These are phyloP conservation scores for Rutpela maculata DNA, from an alignment of 2,888 invertebrate genomes.

Conservation along the genomic window DNA sequence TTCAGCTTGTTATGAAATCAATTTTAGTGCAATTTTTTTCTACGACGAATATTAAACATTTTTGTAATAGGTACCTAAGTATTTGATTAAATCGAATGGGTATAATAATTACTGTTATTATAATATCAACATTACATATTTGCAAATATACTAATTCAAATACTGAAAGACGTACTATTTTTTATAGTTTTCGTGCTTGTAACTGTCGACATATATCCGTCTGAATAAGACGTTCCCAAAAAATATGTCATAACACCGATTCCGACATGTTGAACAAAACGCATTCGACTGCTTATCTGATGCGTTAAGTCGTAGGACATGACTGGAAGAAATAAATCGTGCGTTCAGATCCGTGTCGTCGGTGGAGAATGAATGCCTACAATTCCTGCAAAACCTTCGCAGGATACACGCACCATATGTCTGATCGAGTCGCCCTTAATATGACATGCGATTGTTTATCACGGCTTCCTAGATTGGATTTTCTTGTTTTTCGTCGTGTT, in stretches of 20 bases:
- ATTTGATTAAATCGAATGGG: no score
- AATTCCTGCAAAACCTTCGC: slow-evolving; percentile 47
- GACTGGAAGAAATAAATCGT: slow-evolving; percentile 65
- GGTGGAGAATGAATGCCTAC: slow-evolving; percentile 41
- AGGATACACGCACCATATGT: slow-evolving; percentile 71
- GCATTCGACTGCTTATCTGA: slow-evolving; percentile 35
- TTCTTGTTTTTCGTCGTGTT: slow-evolving; percentile 64
- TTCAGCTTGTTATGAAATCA: no score
- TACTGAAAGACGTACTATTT: no score
- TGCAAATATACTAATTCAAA: no score
- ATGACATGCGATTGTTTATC: slow-evolving; percentile 71
- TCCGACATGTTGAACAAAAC: slow-evolving; percentile 32
- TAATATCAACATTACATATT: no score
- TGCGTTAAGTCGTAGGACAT: slow-evolving; percentile 46
- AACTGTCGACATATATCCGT: no score
- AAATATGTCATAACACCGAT: slow-evolving; percentile 17
- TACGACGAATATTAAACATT: no score
- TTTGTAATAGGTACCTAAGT: no score
- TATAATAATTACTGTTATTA: no score
- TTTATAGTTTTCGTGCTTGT: no score
- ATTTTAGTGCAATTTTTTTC: no score
- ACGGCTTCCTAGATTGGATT: slow-evolving; percentile 67
- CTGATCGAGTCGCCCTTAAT: slow-evolving; percentile 69
- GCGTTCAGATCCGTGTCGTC: slow-evolving; percentile 57
- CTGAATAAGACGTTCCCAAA: not conserved